phyloP scores from a whole-genome alignment of 2,888 invertebrate genomes.

The Drosophila cracens region DNA sequence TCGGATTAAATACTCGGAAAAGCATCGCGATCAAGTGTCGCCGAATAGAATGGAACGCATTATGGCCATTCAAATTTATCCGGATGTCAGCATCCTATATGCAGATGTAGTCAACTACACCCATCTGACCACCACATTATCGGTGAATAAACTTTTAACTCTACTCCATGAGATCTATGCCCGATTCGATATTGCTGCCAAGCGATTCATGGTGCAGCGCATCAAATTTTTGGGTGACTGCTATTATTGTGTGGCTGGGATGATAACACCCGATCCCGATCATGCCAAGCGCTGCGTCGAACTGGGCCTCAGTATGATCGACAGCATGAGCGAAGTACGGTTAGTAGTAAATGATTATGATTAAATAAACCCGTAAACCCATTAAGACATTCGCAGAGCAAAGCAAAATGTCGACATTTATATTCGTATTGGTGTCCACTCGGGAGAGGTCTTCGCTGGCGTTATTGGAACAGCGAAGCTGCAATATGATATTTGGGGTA shows the following conservation, averaged over 20 bases:
- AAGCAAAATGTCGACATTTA: slow-evolving; percentile 93
- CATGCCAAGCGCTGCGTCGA: slow-evolving; percentile 96
- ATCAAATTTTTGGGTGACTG: slow-evolving; percentile 98
- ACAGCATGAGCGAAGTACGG: slow-evolving; percentile 90
- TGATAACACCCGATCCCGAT: slow-evolving; percentile 90
- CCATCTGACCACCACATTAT: slow-evolving; percentile 89
- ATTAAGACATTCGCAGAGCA: slow-evolving; percentile 80
- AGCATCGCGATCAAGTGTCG: not conserved
- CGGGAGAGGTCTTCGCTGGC: slow-evolving; percentile 95
- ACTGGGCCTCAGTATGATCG: slow-evolving; percentile 95
- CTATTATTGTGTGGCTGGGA: slow-evolving; percentile 96
- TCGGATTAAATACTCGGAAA: slow-evolving; percentile 83
- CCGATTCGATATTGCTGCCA: slow-evolving; percentile 95
- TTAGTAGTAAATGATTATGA: slow-evolving; percentile 11
- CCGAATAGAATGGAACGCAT: slow-evolving; percentile 14
- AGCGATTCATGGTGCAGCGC: slow-evolving; percentile 90
- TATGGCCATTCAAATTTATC: slow-evolving; percentile 91
- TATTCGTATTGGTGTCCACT: slow-evolving; percentile 98
- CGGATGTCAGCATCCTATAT: slow-evolving; percentile 94
- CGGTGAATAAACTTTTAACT: slow-evolving; percentile 92
- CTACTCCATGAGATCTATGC: slow-evolving; percentile 95
- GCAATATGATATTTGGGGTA: slow-evolving; percentile 98
- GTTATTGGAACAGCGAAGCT: slow-evolving; percentile 96
- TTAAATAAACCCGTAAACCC: too few species aligned
- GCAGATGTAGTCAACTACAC: slow-evolving; percentile 98